A percentile compares a stretch with the other conserved stretches of the same genome.
Conservation (phyloP, 1,140 invertebrate genomes). For the Leptonema lineaticorne region DNA sequence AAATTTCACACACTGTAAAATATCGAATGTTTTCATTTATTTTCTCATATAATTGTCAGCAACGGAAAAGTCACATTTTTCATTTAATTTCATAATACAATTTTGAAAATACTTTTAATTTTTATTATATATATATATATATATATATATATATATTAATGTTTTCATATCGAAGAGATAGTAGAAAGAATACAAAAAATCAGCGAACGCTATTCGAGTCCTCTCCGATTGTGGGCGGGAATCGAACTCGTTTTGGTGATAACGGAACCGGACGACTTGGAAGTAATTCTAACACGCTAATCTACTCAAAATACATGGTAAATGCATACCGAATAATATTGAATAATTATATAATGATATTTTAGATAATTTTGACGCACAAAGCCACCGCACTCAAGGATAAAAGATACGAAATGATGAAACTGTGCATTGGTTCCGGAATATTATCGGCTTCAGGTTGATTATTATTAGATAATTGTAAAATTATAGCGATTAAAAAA, state of each 20-base stretch:
- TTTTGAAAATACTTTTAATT: no score
- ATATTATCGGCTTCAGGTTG: conserved; percentile 10
- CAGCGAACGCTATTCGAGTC: conserved; percentile 4
- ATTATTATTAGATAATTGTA: not conserved
- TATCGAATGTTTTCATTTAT: no score
- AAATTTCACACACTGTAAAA: not conserved
- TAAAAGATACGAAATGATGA: conserved; percentile 18
- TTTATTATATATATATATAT: no score
- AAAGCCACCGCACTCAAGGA: not conserved
- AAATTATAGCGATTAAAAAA: not conserved
- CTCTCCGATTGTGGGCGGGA: conserved; percentile 16
- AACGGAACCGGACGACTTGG: conserved; percentile 27
- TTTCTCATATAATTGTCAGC: no score
- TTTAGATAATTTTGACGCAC: not conserved
- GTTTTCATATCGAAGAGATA: conserved; percentile 1
- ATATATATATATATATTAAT: no score
- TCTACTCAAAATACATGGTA: not conserved
- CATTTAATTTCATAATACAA: no score
- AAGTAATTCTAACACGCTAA: conserved; percentile 4
- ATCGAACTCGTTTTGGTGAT: conserved; percentile 12
- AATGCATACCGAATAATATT: not conserved
- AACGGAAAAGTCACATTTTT: no score
- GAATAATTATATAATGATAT: not conserved
- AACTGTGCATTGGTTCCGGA: not conserved
- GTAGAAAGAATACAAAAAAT: not conserved